These are phyloP conservation scores for Myopa tessellatipennis DNA, from an alignment of 2,888 invertebrate species.

Conservation along the genomic window DNA sequence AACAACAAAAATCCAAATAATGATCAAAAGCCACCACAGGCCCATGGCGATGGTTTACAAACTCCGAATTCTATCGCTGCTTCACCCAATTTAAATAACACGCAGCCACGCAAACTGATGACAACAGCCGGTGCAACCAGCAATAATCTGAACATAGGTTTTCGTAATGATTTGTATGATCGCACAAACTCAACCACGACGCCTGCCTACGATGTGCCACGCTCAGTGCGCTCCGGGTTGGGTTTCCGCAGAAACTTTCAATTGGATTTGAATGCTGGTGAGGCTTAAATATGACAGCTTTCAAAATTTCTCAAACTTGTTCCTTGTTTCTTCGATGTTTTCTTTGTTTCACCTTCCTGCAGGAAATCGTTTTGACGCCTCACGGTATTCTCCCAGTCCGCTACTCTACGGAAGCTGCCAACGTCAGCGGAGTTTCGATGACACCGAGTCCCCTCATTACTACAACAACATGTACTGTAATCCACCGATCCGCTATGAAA, in stretches of 20 bases:
- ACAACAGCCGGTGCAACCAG: conserved; percentile 47
- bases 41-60: neutral
- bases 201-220: conserved; percentile 66
- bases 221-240: conserved; percentile 63
- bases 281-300: neutral
- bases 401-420: conserved; percentile 53
- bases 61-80: conserved; percentile 4
- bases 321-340: neutral
- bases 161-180: conserved; percentile 68
- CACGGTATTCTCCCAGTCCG: conserved; percentile 52
- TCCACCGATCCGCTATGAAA: conserved; percentile 67
- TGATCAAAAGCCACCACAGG: conserved; percentile 40
- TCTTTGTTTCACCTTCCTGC: neutral
- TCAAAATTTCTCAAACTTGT: neutral
- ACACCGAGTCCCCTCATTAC: conserved; percentile 67
- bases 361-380: conserved; percentile 58
- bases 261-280: conserved; percentile 64
- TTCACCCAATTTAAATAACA: conserved; percentile 44
- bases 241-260: conserved; percentile 67
- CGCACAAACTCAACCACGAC: conserved; percentile 58
- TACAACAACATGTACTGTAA: conserved; percentile 64
- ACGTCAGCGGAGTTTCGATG: conserved; percentile 67
- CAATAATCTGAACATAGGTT: conserved; percentile 59
- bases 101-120: conserved; percentile 42
- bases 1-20: conserved; percentile 40